These are phyloP conservation scores for Strigamia maritima DNA, from an alignment of 2,888 invertebrate species.

Conservation along the genomic window DNA sequence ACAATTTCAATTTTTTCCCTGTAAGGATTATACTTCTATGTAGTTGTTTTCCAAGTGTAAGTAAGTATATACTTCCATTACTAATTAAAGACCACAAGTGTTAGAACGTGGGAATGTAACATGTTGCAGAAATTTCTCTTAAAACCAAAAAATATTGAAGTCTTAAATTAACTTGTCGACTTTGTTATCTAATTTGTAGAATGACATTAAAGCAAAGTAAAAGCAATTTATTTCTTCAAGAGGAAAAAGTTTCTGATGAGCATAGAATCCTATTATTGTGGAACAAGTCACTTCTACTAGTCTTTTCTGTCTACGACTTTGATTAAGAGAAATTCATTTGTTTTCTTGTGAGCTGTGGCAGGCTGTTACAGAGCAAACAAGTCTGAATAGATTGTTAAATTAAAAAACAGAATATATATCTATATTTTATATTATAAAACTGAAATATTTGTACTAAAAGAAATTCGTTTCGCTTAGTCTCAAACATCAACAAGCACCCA, in stretches of 20 bases:
- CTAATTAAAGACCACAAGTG: not conserved
- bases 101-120: not conserved
- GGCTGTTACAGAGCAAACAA: not conserved
- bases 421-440: too few species aligned
- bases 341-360: not conserved
- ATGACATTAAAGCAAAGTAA: not conserved
- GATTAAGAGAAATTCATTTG: slow-evolving; percentile 10
- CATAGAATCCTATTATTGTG: slow-evolving; percentile 1
- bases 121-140: not conserved
- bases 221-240: not conserved
- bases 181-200: not conserved
- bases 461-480: too few species aligned
- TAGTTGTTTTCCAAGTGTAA: not conserved
- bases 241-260: not conserved
- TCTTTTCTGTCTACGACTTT: not conserved
- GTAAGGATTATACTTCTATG: not conserved
- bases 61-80: not conserved
- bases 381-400: not conserved
- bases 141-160: not conserved
- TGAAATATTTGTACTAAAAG: too few species aligned
- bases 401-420: too few species aligned
- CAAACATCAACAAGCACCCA: too few species aligned
- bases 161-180: not conserved
- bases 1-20: not conserved
- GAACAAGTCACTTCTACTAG: not conserved